A percentile compares a stretch with the other conserved stretches of the same genome.
phyloP scores from a whole-genome alignment of 1,140 invertebrate species.

The Zaprionus capensis region DNA sequence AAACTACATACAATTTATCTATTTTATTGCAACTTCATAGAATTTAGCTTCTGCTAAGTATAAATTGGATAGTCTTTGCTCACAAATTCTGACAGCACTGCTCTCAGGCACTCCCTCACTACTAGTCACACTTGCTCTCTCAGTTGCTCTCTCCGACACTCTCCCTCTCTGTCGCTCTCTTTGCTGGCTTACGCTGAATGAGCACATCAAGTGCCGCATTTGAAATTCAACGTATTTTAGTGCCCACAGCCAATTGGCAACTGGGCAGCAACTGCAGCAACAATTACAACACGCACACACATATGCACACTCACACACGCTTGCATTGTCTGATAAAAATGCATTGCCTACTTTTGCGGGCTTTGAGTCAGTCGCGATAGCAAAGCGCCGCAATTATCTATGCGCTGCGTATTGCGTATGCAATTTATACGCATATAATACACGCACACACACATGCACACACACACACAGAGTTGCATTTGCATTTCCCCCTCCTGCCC shows the following conservation, averaged over 20 bases:
- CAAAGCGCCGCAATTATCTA: conserved; percentile 64
- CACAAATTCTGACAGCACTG: background rate
- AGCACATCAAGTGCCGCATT: conserved; percentile 48
- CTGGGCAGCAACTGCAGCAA: conserved; percentile 34
- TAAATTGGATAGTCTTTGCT: background rate
- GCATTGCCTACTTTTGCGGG: conserved; percentile 72
- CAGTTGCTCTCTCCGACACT: background rate
- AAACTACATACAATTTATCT: no score
- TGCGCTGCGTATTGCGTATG: conserved; percentile 44
- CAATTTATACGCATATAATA: conserved; percentile 40
- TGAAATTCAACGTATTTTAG: conserved; percentile 60
- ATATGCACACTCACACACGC: conserved; percentile 5
- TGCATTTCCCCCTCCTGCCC: conserved; percentile 15
- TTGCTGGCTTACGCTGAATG: conserved; percentile 43
- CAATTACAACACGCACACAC: conserved; percentile 17
- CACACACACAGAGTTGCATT: conserved; percentile 30
- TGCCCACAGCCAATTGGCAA: conserved; percentile 48
- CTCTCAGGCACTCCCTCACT: no score
- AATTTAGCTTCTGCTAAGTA: no score
- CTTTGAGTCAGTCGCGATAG: conserved; percentile 49
- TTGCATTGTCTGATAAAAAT: conserved; percentile 30
- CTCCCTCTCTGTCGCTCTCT: conserved; percentile 35
- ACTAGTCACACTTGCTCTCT: background rate
- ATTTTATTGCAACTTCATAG: no score
- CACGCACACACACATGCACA: conserved; percentile 20